Evolutionary conservation across 2,113 vertebrate species (phyloP), one percentile per base, ranked within the genome.

Genomic region (Carassius carassius): DNA sequence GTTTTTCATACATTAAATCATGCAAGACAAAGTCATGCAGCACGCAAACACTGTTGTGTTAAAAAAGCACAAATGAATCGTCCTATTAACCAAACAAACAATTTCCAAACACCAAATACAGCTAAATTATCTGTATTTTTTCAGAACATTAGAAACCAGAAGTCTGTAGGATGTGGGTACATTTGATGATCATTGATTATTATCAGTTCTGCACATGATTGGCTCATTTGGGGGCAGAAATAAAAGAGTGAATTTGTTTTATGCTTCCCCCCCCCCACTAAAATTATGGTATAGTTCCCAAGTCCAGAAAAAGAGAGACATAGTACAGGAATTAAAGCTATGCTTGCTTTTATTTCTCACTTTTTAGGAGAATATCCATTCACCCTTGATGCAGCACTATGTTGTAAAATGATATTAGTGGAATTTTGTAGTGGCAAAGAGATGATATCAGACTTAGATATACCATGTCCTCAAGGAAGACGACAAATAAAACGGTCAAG

Each of bases 321-420:
- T 17, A 21, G 12, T n/a, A 37, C 11, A 69, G 23, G 54, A 81
- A 35, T 67, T 69, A 73, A 81, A 67, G 44, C 1, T 76, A 29
- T 82, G 16, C 14, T 75, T 81, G 37, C 13, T 70, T 85, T 85
- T 86, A 75, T 86, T 82, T 47, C 5, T 73, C 65, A 47, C 51
- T 70, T 73, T 44, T 73, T 29, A 19, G 47, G 32, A 69, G 63
- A 78, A 21, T 29, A 16, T 82, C 51, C 75, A 84, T 70, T 78
- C 51, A 76, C 29, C 82, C 8, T 8, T 81, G 37, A 76, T 65
- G 37, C 37, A 85, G 69, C 41, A 82, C 67, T 63, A 82, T 56
- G 58, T 37, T 81, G 49, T 41, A 82, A 35, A 81, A 51, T 62
- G 12, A 73, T 51, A 29, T 25, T 49, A 58, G 21, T 73, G 60